Evolutionary conservation across 2,888 invertebrate genomes (phyloP), one percentile per base, ranked within the genome.

Genomic region (Oxycera nigricornis): DNA sequence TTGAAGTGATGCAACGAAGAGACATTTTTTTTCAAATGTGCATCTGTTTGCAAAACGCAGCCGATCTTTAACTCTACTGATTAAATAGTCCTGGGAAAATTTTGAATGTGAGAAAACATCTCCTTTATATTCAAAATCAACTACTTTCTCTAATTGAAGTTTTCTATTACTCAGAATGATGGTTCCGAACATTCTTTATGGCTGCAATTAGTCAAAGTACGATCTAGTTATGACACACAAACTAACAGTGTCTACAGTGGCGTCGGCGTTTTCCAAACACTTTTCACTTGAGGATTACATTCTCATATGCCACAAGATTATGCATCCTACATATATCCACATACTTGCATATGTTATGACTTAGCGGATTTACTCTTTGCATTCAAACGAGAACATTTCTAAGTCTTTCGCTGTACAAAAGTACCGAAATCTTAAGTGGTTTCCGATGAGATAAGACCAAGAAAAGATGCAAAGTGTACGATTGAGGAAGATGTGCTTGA

Each of bases 401-500:
- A 62, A 35, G 9, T 24, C 24, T 11, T 14, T 11, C 20, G 20
- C 55, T 17, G 3, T 7, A 24, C 65, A 41, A 65, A 65, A 30
- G 35, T 24, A 70, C 52, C 70, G 55, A 72, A 59, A 59, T 72
- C 72, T 72, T 72, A 72, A 72, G 72, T 72, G 72, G 59, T 59
- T 72, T 72, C 57, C 72, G 28, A 72, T 72, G 72, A 72, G 72
- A 72, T 72, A 72, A 72, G 26, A 28, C 41, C 39, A n/a, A 72
- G 55, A 14, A 70, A 52, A 70, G 52, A 55, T 70, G 70, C 22
- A 55, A 70, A 31, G 31, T 31, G 55, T 30, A 41, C 31, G 20
- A 31, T 31, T 31, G 52, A 30, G 52, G 70, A 70, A 70, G 52
- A 70, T 35, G 52, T 28, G 17, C 70, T 70, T 55, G 55, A 55